phyloP scores from a whole-genome alignment of 1,140 invertebrate genomes.

The Linepithema humile region DNA sequence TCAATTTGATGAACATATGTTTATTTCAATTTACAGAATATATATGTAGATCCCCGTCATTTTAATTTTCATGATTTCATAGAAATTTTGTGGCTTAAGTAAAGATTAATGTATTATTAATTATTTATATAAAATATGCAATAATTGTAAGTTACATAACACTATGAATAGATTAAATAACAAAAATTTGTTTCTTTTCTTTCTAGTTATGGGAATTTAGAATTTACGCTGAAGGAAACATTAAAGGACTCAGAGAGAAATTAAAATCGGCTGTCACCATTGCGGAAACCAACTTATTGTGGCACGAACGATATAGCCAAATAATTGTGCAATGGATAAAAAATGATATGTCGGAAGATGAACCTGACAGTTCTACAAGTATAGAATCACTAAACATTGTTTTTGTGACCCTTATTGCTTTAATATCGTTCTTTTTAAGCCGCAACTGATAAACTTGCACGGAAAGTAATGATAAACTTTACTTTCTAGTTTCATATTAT shows the following conservation, averaged over 20 bases:
- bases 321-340: background rate
- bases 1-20: no score
- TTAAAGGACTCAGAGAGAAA: background rate
- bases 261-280: background rate
- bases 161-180: background rate
- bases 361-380: background rate
- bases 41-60: no score
- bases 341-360: background rate
- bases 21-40: no score
- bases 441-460: background rate
- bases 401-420: background rate
- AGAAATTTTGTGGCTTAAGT: no score
- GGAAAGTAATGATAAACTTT: background rate
- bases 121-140: background rate
- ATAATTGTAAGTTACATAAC: background rate
- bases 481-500: background rate
- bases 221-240: no score
- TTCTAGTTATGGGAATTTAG: slow-evolving; percentile 53
- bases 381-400: background rate
- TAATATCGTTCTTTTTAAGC: background rate
- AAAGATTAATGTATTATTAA: background rate
- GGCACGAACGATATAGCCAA: background rate
- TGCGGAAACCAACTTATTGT: background rate
- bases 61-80: no score
- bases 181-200: background rate